These are phyloP conservation scores for Chionis minor DNA, from an alignment of 2,113 vertebrate genomes.

Conservation along the genomic window DNA sequence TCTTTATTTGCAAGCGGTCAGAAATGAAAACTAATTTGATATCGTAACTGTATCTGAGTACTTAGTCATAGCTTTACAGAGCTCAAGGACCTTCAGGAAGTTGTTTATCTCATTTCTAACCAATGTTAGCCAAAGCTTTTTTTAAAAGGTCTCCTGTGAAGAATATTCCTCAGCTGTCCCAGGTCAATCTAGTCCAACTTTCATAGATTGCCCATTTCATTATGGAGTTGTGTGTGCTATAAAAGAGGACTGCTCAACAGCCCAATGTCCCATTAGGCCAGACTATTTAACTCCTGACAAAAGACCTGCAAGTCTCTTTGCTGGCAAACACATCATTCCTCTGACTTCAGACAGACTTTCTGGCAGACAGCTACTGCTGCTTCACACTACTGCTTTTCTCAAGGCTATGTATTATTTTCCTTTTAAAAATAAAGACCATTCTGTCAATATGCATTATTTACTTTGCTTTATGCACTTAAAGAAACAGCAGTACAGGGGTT, in stretches of 20 bases:
- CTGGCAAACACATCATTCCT: not conserved
- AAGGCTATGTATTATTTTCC: not conserved
- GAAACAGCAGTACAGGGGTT: accelerated
- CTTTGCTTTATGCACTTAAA: not conserved
- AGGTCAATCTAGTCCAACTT: not conserved
- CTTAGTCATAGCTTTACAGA: not conserved
- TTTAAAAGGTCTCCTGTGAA: not conserved
- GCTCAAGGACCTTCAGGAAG: not conserved
- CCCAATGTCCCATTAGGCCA: not conserved
- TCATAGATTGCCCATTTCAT: not conserved
- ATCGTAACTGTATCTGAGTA: too few relatives aligned
- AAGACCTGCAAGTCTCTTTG: not conserved
- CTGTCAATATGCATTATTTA: not conserved
- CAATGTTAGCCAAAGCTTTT: not conserved
- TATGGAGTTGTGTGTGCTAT: accelerated
- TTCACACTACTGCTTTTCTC: not conserved
- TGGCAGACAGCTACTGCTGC: not conserved
- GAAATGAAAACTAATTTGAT: not conserved
- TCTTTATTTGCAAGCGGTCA: not conserved
- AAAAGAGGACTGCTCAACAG: not conserved
- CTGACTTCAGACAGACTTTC: not conserved
- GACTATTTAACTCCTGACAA: not conserved
- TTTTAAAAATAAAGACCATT: not conserved
- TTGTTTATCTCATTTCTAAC: not conserved
- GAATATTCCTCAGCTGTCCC: not conserved